These are phyloP conservation scores for Listronotus bonariensis DNA, from an alignment of 1,140 invertebrate species.

Conservation along the genomic window DNA sequence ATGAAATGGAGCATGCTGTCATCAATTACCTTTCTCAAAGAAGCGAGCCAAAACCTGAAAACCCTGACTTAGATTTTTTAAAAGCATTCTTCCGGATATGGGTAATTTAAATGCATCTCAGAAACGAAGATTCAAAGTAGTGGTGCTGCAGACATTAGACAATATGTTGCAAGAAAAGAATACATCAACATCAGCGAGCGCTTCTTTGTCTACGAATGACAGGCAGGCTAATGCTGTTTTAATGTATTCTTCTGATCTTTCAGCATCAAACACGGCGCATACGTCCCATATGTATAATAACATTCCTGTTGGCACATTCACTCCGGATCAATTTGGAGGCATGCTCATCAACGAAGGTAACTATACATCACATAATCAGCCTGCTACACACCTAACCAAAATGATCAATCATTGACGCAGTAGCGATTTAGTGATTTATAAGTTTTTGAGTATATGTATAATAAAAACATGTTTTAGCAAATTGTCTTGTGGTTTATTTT, in stretches of 20 bases:
- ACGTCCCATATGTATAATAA: constrained; percentile 6
- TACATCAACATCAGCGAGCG: too few species aligned
- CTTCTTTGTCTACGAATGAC: background rate
- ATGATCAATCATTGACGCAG: too few species aligned
- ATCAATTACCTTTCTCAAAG: constrained; percentile 14
- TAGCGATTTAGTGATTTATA: too few species aligned
- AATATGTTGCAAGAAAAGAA: constrained; percentile 17
- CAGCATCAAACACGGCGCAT: background rate
- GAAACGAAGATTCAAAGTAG: background rate
- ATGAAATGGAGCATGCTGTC: constrained; percentile 19
- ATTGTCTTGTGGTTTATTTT: too few species aligned
- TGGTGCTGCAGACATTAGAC: constrained; percentile 3
- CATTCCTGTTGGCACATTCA: constrained; percentile 1
- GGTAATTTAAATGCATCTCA: too few species aligned
- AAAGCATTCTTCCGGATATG: constrained; percentile 17
- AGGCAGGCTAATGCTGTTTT: background rate
- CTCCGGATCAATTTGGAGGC: constrained; percentile 1
- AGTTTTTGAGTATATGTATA: too few species aligned
- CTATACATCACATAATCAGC: constrained; percentile 7
- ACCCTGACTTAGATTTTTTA: constrained; percentile 19
- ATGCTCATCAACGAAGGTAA: constrained; percentile 15
- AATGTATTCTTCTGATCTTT: background rate
- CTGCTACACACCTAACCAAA: background rate
- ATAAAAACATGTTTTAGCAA: too few species aligned
- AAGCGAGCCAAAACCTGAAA: constrained; percentile 16